phyloP scores from a whole-genome alignment of 1,140 invertebrate genomes.

The Drosophila tristis region DNA sequence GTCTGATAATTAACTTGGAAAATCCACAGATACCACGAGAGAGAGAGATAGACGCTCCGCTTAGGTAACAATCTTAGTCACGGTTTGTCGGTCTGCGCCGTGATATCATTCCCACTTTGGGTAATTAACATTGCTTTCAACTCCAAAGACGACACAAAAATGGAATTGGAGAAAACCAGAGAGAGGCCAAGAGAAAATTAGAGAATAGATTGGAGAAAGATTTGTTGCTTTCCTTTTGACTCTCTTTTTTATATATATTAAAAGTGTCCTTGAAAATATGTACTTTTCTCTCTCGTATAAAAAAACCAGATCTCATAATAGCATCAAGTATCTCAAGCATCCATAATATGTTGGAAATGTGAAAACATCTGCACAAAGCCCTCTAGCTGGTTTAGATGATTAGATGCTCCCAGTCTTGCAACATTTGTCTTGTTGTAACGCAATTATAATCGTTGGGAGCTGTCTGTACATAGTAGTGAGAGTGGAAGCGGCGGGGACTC shows the following conservation, averaged over 20 bases:
- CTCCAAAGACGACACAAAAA: conserved; percentile 32
- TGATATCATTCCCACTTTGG: conserved; percentile 59
- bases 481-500: background rate
- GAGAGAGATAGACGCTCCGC: conserved; percentile 24
- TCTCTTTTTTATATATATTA: too few species aligned
- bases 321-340: too few species aligned
- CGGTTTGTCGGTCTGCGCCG: conserved; percentile 68
- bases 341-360: conserved; percentile 27
- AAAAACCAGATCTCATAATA: too few species aligned
- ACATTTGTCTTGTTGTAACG: conserved; percentile 29
- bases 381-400: conserved; percentile 71
- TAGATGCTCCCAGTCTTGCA: conserved; percentile 40
- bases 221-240: conserved; percentile 24
- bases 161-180: conserved; percentile 13
- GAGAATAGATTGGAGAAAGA: too few species aligned
- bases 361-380: conserved; percentile 35
- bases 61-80: conserved; percentile 78
- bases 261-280: background rate
- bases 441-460: conserved; percentile 26
- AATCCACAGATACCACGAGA: conserved; percentile 22
- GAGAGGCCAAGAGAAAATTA: background rate
- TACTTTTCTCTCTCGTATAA: too few species aligned
- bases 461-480: conserved; percentile 2
- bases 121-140: conserved; percentile 73
- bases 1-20: conserved; percentile 66